Evolutionary conservation across 2,113 vertebrate species (phyloP), one percentile per base, ranked within the genome.

Genomic region (Spilogale gracilis): DNA sequence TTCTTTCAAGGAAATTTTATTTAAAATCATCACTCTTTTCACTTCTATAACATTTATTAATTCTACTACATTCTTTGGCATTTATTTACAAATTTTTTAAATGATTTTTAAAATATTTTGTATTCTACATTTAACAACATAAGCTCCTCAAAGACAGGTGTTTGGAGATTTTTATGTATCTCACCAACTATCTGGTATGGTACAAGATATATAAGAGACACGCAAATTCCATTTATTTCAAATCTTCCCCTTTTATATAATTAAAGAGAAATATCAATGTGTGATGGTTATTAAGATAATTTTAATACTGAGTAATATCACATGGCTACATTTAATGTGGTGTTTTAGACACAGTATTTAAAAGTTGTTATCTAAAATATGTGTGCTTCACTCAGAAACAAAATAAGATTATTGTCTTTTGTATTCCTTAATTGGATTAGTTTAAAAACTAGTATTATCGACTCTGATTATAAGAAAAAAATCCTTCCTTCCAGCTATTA

Each of bases 311-410:
- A 96, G 9, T 65, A 92, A 87, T 30, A 58, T 21, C 78, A 92
- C 27, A 82, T 58, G 27, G 43, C 20, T 76, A 89, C 43, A 74
- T 85, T 81, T 84, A 91, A 94, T 73, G 38, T 60, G 23, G 10
- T 90, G 10, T 91, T 89, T 96, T 89, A 95, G 48, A 69, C 30
- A 71, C 13, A 81, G 76, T 92, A 79, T 88, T 93, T 97, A 45
- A 95, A 95, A 96, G 65, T 27, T 94, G 38, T 69, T 93, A 83
- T 32, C 61, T 91, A 85, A 93, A 95, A 96, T 78, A 54, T 18
- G 3, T 67, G 12, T 80, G 48, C 50, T 91, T 95, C 87, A 13
- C 30, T 84, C 91, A 89, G 58, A 97, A 97, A 95, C 78, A 92
- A 94, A 96, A 17, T 81, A 87, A 84, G 56, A 69, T 13, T 50